Evolutionary conservation across 2,797 vertebrate genomes (phyloP).

Genomic region (Choloepus didactylus): DNA sequence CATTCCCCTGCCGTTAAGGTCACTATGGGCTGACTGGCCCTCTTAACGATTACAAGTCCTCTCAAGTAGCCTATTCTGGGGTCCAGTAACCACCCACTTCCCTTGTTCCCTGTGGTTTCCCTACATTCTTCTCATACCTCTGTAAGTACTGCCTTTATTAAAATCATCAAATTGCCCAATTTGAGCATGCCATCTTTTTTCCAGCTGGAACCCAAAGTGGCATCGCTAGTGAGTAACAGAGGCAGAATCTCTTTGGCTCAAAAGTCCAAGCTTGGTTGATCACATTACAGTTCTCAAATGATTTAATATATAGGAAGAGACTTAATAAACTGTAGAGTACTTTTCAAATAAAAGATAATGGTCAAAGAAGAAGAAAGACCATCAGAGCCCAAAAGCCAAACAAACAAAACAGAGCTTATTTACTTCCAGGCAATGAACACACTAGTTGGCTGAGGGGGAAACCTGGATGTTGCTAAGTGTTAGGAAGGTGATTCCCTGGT

Average conservation of each 20-base stretch:
- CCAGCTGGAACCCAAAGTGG: conserved; percentile 24
- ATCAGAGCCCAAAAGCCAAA: conserved; percentile 34
- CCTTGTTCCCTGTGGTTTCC: neutral
- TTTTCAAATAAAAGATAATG: neutral
- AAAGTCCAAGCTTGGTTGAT: conserved; percentile 33
- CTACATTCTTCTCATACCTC: neutral
- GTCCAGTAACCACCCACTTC: neutral
- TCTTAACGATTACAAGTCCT: neutral
- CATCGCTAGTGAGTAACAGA: neutral
- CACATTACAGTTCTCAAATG: conserved; percentile 12
- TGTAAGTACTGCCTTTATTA: conserved; percentile 28
- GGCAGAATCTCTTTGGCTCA: conserved; percentile 6
- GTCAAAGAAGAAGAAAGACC: conserved; percentile 15
- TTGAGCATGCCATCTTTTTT: conserved; percentile 39
- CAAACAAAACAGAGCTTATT: conserved; percentile 23
- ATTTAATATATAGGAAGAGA: neutral
- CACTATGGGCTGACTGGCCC: neutral
- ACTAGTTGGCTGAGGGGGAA: neutral
- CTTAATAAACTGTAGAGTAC: neutral
- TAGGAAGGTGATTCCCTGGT: neutral
- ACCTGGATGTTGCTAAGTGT: conserved; percentile 32
- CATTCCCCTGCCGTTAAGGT: neutral
- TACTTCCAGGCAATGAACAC: conserved; percentile 22
- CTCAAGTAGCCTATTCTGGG: neutral
- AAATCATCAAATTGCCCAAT: conserved; percentile 1